These are phyloP conservation scores for Callipepla squamata DNA, from an alignment of 2,113 vertebrate species.

Conservation along the genomic window DNA sequence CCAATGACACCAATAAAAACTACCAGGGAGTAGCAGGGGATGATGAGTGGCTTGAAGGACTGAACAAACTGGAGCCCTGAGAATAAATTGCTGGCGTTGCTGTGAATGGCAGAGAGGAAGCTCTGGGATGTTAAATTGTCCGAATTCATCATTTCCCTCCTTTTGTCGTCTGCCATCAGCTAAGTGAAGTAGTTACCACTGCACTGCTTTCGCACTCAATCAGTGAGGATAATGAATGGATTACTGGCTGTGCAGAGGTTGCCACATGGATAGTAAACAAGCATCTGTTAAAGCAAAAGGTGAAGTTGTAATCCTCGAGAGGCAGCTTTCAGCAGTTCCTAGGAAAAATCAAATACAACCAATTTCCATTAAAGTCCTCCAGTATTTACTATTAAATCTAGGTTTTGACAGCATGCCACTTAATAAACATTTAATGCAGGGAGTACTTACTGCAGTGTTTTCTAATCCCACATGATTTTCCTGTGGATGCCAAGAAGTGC, in stretches of 20 bases:
- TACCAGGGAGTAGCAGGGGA: conserved; percentile 81
- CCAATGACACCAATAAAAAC: conserved; percentile 82
- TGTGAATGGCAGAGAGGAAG: conserved; percentile 76
- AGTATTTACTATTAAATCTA: conserved; percentile 22
- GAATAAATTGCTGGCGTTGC: conserved; percentile 74
- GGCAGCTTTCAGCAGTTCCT: conserved; percentile 32
- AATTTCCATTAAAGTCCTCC: background rate
- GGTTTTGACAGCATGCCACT: conserved; percentile 51
- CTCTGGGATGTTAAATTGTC: conserved; percentile 77
- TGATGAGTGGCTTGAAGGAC: conserved; percentile 84
- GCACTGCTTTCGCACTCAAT: background rate
- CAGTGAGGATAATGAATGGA: conserved; percentile 33
- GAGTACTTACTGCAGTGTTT: conserved; percentile 66
- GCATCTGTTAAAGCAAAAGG: conserved; percentile 41
- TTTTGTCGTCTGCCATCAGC: conserved; percentile 15
- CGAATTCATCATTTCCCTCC: conserved; percentile 57
- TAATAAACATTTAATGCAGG: conserved; percentile 43
- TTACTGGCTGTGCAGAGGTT: conserved; percentile 25
- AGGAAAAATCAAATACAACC: conserved; percentile 47
- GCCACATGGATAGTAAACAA: conserved; percentile 32
- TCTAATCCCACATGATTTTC: conserved; percentile 47
- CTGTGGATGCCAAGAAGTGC: conserved; percentile 45
- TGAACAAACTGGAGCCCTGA: conserved; percentile 84
- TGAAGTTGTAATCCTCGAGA: conserved; percentile 25
- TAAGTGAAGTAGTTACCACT: background rate